phyloP scores from a whole-genome alignment of 2,797 vertebrate genomes.

The Argyrosomus regius region DNA sequence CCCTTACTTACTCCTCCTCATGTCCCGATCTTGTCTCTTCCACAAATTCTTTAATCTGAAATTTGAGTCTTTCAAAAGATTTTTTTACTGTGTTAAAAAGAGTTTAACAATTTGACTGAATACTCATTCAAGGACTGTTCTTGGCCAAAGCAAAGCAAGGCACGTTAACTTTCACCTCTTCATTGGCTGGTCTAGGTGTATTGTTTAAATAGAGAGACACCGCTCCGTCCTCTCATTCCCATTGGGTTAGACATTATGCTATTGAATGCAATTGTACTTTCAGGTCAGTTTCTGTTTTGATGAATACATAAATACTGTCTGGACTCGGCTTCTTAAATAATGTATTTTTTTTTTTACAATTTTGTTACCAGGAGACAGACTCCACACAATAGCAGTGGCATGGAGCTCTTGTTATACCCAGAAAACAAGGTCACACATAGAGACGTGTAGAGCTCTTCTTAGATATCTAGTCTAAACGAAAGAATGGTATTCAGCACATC shows the following conservation, averaged over 20 bases:
- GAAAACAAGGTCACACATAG: conserved; percentile 5
- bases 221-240: neutral
- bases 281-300: conserved; percentile 3
- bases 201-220: neutral
- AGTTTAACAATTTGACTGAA: neutral
- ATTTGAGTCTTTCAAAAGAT: neutral
- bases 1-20: neutral
- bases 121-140: neutral
- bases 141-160: neutral
- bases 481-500: neutral
- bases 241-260: neutral
- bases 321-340: neutral
- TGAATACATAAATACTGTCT: conserved; percentile 1
- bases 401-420: neutral
- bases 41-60: neutral
- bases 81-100: neutral
- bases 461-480: neutral
- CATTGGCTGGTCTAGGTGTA: too few relatives aligned
- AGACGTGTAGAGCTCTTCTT: neutral
- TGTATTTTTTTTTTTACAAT: neutral
- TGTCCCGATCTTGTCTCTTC: neutral
- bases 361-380: neutral
- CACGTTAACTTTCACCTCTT: neutral
- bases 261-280: neutral
- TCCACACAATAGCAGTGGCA: neutral